Evolutionary conservation across 2,113 vertebrate species (phyloP), one percentile per base, ranked within the genome.

Genomic region (Lanius collurio): DNA sequence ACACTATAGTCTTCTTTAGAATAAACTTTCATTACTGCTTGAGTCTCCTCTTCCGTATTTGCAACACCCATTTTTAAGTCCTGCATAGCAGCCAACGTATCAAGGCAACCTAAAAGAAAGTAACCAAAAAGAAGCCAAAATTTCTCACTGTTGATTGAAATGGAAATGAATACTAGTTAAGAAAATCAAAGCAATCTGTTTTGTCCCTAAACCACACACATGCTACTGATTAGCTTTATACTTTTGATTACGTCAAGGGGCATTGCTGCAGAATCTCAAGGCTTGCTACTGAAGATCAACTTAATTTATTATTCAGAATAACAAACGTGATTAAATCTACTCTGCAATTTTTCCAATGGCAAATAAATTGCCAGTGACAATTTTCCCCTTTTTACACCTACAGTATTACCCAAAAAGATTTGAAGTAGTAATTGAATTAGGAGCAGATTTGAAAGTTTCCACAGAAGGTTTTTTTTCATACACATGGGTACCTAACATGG

Each of bases 1-100:
- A 99, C 98, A 67, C 99, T 99, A 82, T 99, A 99, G 97, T 99
- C 99, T 96, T 99, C 99, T 96, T 99, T 99, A 82, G 99, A 99
- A 95, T 99, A 99, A 87, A 99, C 99, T 94, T 99, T 99, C 99
- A 99, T 99, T 90, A 99, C 99, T 49, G 99, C 99, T 97, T 99
- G 99, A 52, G 99, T 99, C 94, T 99, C 99, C 63, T 99, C 99
- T 94, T 99, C 99, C 31, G 98, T 98, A 65, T 98, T 99, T 80
- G 99, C 98, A 89, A 99, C 97, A 47, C 99, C 99, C 99, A 99
- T 99, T 97, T 99, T 99, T 92, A 99, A 98, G 91, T 99, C 99
- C 83, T 99, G 99, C 99, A 99, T 99, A 95, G 99, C 98, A 77
- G 99, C 99, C 96, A 99, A 98, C 15, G 99, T 99, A 96, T 99